Base-by-base conservation (phyloP, 2,888 invertebrate genomes). In the Bellardia pandia region DNA sequence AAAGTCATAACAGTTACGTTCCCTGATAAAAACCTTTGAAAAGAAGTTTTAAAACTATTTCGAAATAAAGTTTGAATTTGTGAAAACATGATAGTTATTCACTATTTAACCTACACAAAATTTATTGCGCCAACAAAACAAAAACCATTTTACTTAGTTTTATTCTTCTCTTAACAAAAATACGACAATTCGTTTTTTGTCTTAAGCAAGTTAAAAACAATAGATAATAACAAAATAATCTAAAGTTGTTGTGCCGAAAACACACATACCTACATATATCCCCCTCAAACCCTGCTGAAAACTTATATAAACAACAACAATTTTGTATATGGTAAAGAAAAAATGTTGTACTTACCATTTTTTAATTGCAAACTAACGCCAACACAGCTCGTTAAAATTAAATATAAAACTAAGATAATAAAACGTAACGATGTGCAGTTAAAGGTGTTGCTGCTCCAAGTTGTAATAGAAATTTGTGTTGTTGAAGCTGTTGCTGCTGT, bases 281-380 rank as follows among this genome's bases (percentile, higher is more conserved):
- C 37, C 37, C 37, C 37, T 37, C 37, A 11, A 23, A 23, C 23
- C 23, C 23, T 23, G 23, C 23, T 23, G 23, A 14, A 64, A n/a
- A 13, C 16, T 13, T 72, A 64, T 64, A 33, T 16, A 48, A 58
- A 75, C 48, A 56, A 30, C 53, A 58, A 42, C 33, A 68, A 69
- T 30, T 53, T 60, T 16, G 37, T 13, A 23, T 53, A 13, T 16
- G 42, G 42, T 30, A 14, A 16, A 56, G 33, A 9, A n/a, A 13
- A 66, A 85, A 76, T 77, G 64, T 78, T 53, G 77, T 77, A 89
- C 90, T 89, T 88, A 90, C 90, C 90, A 89, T 90, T 89, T 89
- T 90, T 90, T 78, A 90, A 78, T 88, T 90, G 90, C 62, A 89
- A 84, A 86, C 89, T 90, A 84, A 87, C 88, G 74, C 89, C 89